These are phyloP conservation scores for Drosophila barbarae DNA, from an alignment of 2,888 invertebrate species.

Conservation along the genomic window DNA sequence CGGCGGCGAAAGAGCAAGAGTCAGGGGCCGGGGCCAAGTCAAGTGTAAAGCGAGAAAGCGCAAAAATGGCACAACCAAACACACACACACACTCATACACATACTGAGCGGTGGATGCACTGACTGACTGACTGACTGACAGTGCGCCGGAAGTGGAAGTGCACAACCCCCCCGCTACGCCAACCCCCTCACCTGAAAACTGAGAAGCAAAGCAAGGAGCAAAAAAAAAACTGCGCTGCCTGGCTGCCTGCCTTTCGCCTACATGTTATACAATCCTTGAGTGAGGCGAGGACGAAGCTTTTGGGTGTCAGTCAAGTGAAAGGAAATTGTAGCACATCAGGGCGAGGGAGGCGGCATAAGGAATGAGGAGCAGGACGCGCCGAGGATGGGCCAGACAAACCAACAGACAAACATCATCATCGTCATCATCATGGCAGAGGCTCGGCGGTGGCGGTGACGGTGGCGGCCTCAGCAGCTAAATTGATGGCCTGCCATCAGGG, in stretches of 20 bases:
- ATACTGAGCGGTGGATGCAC: conserved; percentile 28
- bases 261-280: conserved; percentile 74
- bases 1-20: conserved; percentile 35
- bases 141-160: conserved; percentile 67
- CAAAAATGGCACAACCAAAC: conserved; percentile 55
- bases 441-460: conserved; percentile 32
- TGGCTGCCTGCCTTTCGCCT: conserved; percentile 48
- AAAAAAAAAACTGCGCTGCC: conserved; percentile 22
- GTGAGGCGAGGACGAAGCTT: conserved; percentile 57
- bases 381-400: conserved; percentile 56
- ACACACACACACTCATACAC: conserved; percentile 32
- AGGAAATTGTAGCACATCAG: conserved; percentile 66
- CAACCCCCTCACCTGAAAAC: conserved; percentile 20
- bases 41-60: conserved; percentile 69
- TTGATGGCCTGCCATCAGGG: conserved; percentile 64
- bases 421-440: conserved; percentile 51
- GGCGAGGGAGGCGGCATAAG: not conserved
- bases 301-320: conserved; percentile 73
- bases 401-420: conserved; percentile 69
- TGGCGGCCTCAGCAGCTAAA: conserved; percentile 49
- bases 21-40: conserved; percentile 53
- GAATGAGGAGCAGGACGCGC: not conserved
- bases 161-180: conserved; percentile 35
- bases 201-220: conserved; percentile 1
- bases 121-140: conserved; percentile 47